Evolutionary conservation across 1,140 invertebrate genomes (phyloP).

Genomic region (Drosophila murphyi): DNA sequence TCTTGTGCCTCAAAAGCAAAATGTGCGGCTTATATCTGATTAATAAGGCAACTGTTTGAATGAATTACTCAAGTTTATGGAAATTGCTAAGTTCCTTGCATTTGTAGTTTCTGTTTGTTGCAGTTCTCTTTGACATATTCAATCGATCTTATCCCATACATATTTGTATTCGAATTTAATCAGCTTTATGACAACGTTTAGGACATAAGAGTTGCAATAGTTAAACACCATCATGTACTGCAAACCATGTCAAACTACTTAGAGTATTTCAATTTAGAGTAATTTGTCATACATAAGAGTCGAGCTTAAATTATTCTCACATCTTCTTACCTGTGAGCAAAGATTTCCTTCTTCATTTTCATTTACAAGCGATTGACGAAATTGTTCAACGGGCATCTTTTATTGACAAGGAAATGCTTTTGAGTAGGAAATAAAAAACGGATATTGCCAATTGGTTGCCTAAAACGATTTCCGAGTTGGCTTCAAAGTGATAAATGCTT

Average conservation of each 20-base stretch:
- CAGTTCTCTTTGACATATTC: background rate
- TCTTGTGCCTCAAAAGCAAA: background rate
- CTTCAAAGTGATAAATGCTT: slow-evolving; percentile 10
- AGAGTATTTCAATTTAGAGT: background rate
- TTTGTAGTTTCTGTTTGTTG: slow-evolving; percentile 2
- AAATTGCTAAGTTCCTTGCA: slow-evolving; percentile 16
- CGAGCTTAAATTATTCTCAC: background rate
- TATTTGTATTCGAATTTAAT: background rate
- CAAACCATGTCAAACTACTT: too few species aligned
- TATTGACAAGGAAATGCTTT: slow-evolving; percentile 58
- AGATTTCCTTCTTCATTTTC: slow-evolving; percentile 44
- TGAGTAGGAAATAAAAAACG: slow-evolving; percentile 46
- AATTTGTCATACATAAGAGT: background rate
- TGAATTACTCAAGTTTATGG: slow-evolving; percentile 17
- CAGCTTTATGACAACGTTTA: background rate
- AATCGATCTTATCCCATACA: background rate
- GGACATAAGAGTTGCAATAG: too few species aligned
- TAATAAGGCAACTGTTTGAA: slow-evolving; percentile 23
- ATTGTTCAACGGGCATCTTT: slow-evolving; percentile 37
- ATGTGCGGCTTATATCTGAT: slow-evolving; percentile 23
- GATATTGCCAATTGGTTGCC: slow-evolving; percentile 48
- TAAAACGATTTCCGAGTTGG: slow-evolving; percentile 21
- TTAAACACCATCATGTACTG: too few species aligned
- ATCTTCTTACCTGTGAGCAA: background rate
- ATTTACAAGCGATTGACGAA: slow-evolving; percentile 15